phyloP scores from a whole-genome alignment of 2,797 vertebrate genomes.

The Euthynnus affinis region DNA sequence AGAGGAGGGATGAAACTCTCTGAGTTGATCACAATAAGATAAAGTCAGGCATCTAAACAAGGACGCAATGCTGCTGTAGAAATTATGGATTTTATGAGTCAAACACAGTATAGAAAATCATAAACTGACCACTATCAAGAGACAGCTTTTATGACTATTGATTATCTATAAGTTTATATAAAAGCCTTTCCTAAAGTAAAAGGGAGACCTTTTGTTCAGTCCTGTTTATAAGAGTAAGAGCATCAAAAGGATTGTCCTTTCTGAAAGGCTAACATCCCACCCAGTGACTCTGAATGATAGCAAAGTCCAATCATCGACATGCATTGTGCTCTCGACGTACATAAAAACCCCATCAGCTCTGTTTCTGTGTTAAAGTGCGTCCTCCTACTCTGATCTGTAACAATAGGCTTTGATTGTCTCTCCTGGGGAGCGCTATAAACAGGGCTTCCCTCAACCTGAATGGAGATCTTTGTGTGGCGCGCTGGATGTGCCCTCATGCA shows the following conservation, averaged over 20 bases:
- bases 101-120: neutral
- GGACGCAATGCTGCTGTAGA: neutral
- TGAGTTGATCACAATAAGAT: neutral
- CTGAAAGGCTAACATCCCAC: slow-evolving; percentile 40
- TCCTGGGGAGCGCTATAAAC: slow-evolving; percentile 58
- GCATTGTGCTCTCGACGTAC: slow-evolving; percentile 36
- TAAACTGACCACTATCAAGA: neutral
- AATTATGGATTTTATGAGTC: neutral
- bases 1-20: neutral
- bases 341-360: slow-evolving; percentile 40
- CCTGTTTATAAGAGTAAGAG: slow-evolving; percentile 30
- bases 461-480: slow-evolving; percentile 56
- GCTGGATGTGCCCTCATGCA: slow-evolving; percentile 68
- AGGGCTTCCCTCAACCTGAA: slow-evolving; percentile 69
- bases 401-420: slow-evolving; percentile 65
- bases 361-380: slow-evolving; percentile 40
- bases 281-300: slow-evolving; percentile 19
- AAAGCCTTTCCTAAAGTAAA: slow-evolving; percentile 14
- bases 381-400: slow-evolving; percentile 62
- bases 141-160: neutral
- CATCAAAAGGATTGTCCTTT: slow-evolving; percentile 38
- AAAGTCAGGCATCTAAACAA: slow-evolving; percentile 16
- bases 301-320: slow-evolving; percentile 38
- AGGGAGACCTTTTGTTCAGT: slow-evolving; percentile 21
- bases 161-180: slow-evolving; percentile 9